Evolutionary conservation across 2,797 vertebrate genomes (phyloP).

Genomic region (Falco novaeseelandiae): DNA sequence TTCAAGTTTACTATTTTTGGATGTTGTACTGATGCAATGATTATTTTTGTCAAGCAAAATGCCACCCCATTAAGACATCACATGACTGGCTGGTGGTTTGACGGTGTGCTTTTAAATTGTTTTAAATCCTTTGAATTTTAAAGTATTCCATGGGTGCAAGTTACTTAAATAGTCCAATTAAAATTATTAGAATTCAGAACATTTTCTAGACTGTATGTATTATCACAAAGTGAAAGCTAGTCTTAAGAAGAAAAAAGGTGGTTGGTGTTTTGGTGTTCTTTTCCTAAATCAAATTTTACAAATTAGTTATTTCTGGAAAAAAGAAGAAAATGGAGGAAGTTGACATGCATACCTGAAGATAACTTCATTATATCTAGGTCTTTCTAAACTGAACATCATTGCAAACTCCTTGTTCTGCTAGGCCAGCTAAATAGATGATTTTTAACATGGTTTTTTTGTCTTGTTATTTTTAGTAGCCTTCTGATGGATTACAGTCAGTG

Average conservation of each 20-base stretch:
- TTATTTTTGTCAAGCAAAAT: not conserved
- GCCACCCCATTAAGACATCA: not conserved
- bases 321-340: conserved; percentile 25
- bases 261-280: not conserved
- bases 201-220: not conserved
- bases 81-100: not conserved
- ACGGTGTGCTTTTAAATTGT: not conserved
- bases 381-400: conserved; percentile 61
- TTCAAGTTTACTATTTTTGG: not conserved
- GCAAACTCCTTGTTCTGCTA: conserved; percentile 19
- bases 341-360: conserved; percentile 40
- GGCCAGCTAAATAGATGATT: conserved; percentile 34
- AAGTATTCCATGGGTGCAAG: not conserved
- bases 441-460: not conserved
- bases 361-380: conserved; percentile 54
- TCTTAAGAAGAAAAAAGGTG: not conserved
- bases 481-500: not conserved
- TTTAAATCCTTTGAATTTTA: not conserved
- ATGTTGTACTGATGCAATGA: not conserved
- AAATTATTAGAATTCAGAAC: not conserved
- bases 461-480: conserved; percentile 26
- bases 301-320: conserved; percentile 19
- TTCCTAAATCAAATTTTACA: not conserved
- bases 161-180: not conserved
- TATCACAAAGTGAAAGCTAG: not conserved